Evolutionary conservation across 2,113 vertebrate genomes (phyloP).

Genomic region (Scophthalmus maximus): DNA sequence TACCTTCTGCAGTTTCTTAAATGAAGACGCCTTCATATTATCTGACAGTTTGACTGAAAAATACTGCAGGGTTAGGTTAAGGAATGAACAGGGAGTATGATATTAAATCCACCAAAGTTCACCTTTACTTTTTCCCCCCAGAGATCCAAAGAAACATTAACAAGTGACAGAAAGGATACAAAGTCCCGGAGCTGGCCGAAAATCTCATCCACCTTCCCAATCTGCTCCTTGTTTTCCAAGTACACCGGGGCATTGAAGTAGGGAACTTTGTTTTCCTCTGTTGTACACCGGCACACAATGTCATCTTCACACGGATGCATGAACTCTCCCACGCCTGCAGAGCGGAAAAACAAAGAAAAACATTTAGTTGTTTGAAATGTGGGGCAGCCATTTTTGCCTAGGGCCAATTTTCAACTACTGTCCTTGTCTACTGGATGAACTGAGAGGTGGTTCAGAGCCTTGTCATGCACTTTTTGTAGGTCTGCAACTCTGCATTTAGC

Average conservation of each 20-base stretch:
- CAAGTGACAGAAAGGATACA: slow-evolving; percentile 90
- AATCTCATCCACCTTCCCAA: slow-evolving; percentile 98
- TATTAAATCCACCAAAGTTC: not conserved
- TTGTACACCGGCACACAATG: slow-evolving; percentile 93
- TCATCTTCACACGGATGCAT: slow-evolving; percentile 98
- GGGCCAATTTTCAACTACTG: not conserved
- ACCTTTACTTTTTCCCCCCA: too few species aligned
- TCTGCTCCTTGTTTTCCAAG: slow-evolving; percentile 98
- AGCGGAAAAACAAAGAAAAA: not conserved
- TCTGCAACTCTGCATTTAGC: too few species aligned
- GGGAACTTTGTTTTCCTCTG: slow-evolving; percentile 95
- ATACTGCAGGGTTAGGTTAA: slow-evolving; percentile 88
- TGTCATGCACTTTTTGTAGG: too few species aligned
- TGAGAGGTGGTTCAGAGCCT: too few species aligned
- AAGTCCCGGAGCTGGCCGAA: slow-evolving; percentile 97
- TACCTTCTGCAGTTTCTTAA: slow-evolving; percentile 99
- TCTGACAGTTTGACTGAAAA: slow-evolving; percentile 98
- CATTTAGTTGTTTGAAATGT: not conserved
- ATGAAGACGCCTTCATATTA: slow-evolving; percentile 97
- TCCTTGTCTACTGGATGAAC: too few species aligned
- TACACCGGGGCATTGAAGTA: slow-evolving; percentile 98
- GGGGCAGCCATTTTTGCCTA: too few species aligned
- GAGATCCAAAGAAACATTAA: not conserved
- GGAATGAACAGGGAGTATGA: slow-evolving; percentile 51
- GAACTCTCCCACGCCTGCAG: slow-evolving; percentile 92